A percentile compares a stretch with the other conserved stretches of the same genome.
phyloP scores from a whole-genome alignment of 2,113 vertebrate genomes.

The Numenius arquata region DNA sequence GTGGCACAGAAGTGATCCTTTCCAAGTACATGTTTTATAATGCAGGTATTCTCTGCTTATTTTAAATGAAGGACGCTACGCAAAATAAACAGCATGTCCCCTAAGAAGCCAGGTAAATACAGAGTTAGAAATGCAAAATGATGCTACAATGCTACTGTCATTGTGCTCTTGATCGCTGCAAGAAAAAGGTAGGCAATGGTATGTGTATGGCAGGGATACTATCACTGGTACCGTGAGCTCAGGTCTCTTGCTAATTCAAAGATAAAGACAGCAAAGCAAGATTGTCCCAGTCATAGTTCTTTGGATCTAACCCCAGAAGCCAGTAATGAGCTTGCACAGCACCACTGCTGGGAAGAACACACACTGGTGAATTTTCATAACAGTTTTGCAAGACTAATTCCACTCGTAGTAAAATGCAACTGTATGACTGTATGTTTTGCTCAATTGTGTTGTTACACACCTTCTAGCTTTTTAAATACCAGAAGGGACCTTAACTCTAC shows the following conservation, averaged over 20 bases:
- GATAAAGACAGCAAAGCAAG: background rate
- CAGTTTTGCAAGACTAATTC: background rate
- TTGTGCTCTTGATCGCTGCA: background rate
- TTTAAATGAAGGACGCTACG: background rate
- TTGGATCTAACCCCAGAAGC: background rate
- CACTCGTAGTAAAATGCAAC: background rate
- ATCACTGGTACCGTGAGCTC: background rate
- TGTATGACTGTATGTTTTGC: background rate
- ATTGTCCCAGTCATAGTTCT: background rate
- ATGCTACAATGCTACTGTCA: background rate
- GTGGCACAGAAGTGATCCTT: background rate
- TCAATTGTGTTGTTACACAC: background rate
- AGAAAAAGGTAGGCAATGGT: too few relatives aligned
- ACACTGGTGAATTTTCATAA: background rate
- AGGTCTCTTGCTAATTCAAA: background rate
- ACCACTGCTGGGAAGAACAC: background rate
- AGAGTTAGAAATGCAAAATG: background rate
- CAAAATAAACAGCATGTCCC: background rate
- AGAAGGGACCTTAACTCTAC: background rate
- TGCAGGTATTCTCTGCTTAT: background rate
- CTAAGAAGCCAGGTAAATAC: background rate
- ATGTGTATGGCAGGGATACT: accelerated
- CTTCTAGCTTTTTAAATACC: background rate
- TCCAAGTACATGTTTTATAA: background rate
- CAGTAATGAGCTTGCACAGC: background rate